phyloP scores from a whole-genome alignment of 2,113 vertebrate species.

The Theropithecus gelada region DNA sequence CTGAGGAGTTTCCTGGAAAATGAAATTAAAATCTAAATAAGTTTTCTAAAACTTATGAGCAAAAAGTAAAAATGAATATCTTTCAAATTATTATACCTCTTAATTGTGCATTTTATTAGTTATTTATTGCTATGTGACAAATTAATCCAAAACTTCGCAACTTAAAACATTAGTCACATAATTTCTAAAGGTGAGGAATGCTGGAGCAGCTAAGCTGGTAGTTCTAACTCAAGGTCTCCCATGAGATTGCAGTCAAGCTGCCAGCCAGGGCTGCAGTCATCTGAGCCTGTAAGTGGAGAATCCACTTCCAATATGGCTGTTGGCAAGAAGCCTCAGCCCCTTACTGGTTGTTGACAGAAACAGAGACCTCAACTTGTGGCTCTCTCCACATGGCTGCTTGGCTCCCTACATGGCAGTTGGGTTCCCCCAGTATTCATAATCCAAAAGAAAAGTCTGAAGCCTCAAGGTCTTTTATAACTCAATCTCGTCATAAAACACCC shows the following conservation, averaged over 20 bases:
- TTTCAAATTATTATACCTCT: constrained; percentile 7
- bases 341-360: background rate
- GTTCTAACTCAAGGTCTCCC: background rate
- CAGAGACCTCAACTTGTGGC: background rate
- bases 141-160: background rate
- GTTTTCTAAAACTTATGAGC: background rate
- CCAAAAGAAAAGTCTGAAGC: background rate
- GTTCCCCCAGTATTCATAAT: background rate
- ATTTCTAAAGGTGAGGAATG: constrained; percentile 7
- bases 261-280: background rate
- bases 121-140: background rate
- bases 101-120: background rate
- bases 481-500: background rate
- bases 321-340: background rate
- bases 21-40: constrained; percentile 44
- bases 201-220: background rate
- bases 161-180: background rate
- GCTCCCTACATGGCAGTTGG: background rate
- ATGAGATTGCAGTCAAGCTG: background rate
- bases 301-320: background rate
- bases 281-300: background rate
- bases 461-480: background rate
- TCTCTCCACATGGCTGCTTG: background rate
- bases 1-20: background rate
- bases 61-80: constrained; percentile 36